phyloP scores from a whole-genome alignment of 2,113 vertebrate species.

The Aramus guarauna region DNA sequence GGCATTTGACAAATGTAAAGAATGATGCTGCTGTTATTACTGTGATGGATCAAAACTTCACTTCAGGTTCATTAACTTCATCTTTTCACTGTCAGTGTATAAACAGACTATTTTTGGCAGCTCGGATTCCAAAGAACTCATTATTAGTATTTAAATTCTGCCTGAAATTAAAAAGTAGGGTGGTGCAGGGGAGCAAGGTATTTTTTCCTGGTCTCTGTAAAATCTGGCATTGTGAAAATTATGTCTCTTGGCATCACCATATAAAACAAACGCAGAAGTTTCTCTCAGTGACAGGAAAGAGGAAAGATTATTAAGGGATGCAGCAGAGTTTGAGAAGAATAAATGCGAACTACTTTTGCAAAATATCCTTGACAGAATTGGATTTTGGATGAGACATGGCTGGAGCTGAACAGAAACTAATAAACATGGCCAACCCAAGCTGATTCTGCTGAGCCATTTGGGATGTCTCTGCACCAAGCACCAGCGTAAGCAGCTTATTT shows the following conservation, averaged over 20 bases:
- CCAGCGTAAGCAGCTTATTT: neutral
- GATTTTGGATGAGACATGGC: neutral
- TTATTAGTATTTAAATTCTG: neutral
- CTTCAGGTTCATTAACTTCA: conserved; percentile 45
- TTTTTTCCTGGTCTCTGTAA: neutral
- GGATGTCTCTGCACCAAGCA: neutral
- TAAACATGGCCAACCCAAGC: neutral
- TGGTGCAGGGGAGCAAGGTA: fast-evolving
- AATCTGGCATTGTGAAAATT: neutral
- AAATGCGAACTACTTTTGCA: neutral
- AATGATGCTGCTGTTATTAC: neutral
- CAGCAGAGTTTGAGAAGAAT: neutral
- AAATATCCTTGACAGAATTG: neutral
- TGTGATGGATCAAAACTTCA: conserved; percentile 47
- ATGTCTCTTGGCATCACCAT: neutral
- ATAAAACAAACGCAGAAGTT: neutral
- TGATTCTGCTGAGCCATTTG: neutral
- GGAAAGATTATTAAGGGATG: neutral
- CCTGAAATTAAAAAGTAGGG: neutral
- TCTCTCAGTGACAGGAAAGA: neutral
- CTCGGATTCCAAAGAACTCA: neutral
- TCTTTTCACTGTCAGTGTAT: neutral
- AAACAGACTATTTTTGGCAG: conserved; percentile 20
- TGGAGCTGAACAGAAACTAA: neutral
- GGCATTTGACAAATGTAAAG: conserved; percentile 7